Base-by-base conservation (phyloP, 2,888 invertebrate genomes). In the Macaria notata region DNA sequence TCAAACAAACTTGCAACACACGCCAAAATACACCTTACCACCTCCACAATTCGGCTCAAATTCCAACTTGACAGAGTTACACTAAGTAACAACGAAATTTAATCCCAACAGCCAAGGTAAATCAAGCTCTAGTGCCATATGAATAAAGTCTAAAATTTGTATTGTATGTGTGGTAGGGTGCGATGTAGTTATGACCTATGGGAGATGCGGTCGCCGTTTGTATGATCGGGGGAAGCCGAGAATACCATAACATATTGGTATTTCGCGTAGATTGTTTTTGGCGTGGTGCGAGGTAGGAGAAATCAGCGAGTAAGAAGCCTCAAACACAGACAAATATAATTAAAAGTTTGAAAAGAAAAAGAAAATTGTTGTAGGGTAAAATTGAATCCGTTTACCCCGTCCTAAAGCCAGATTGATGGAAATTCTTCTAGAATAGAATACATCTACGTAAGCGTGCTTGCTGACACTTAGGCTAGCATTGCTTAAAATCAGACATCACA, bases 191-290 rank as follows among this genome's bases (percentile, higher is more conserved):
- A 46, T 41, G 49, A 54, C 54, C 46, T 59, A 61, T 52, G 36
- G 41, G 41, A 49, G 30, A 31, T 53, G 50, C 39, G 30, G 54
- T 45, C 33, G 31, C 43, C 33, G 38, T 47, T 57, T 52, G 42
- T 51, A 55, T 76, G 75, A 76, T 75, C 76, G 72, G 74, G 75
- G 77, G 75, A 72, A 75, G 71, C 71, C 63, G 69, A 69, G 69
- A 73, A 77, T 79, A 78, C 78, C 76, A 69, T 75, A 76, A 78
- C 81, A 80, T 84, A 83, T 86, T 83, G 83, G 78, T 72, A 73
- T 82, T 75, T 78, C 76, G 69, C 67, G 72, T 79, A 76, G 73
- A 82, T 80, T 80, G 76, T 76, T 69, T 68, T 66, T 51, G 53
- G 47, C 38, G 59, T 57, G 74, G 77, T 69, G 30, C 48, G 51